Evolutionary conservation across 2,888 invertebrate species (phyloP).

Genomic region (Hipparchia semele): DNA sequence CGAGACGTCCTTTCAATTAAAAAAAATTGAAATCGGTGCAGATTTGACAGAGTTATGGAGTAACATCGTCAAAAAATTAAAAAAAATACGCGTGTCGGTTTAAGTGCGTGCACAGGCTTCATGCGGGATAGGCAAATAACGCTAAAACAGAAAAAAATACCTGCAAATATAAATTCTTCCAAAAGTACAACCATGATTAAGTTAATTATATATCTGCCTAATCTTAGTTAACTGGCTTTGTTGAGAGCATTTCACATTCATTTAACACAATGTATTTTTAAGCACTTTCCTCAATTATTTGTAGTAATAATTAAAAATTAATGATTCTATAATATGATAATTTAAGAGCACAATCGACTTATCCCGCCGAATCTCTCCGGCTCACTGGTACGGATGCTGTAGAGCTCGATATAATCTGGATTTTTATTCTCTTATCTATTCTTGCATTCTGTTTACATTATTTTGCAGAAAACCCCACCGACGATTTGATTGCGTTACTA

Average conservation of each 20-base stretch:
- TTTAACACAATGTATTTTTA: neutral
- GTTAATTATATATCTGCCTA: neutral
- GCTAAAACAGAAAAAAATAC: neutral
- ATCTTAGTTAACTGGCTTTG: neutral
- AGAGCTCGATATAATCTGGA: neutral
- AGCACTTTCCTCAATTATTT: neutral
- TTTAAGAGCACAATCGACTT: neutral
- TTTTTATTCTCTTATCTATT: neutral
- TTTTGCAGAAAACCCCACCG: neutral
- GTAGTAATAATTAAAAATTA: neutral
- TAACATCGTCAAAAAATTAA: no score
- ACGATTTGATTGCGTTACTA: neutral
- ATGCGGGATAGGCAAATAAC: no score
- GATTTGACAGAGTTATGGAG: no score
- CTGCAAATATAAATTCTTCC: conserved; percentile 8
- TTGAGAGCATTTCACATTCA: neutral
- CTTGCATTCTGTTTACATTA: neutral
- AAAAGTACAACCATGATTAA: conserved; percentile 9
- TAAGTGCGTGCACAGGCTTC: no score
- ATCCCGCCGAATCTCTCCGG: neutral
- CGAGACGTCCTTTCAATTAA: no score
- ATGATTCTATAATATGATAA: neutral
- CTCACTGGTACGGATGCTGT: neutral
- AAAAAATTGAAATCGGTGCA: no score
- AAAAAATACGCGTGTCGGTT: no score